phyloP scores from a whole-genome alignment of 2,113 vertebrate genomes.

The Colossoma macropomum region DNA sequence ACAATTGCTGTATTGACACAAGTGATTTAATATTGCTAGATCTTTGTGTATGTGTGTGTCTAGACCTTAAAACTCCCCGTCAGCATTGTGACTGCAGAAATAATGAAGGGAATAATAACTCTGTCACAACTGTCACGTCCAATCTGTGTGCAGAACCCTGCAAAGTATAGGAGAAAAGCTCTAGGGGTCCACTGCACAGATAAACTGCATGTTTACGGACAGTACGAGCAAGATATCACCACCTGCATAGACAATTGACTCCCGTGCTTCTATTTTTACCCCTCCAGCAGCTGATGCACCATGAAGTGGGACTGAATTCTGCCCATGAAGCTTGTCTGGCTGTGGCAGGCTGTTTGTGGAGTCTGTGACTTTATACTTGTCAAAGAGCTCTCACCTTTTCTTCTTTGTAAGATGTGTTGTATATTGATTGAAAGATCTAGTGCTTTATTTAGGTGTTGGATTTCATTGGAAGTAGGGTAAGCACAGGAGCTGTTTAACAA shows the following conservation, averaged over 20 bases:
- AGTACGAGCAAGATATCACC: constrained; percentile 28
- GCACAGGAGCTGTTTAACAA: neutral
- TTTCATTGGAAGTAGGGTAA: neutral
- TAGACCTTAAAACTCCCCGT: constrained; percentile 34
- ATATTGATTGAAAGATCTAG: neutral
- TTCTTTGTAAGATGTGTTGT: neutral
- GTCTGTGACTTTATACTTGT: neutral
- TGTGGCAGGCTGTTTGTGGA: constrained; percentile 13
- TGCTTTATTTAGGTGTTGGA: neutral
- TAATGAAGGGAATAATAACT: constrained; percentile 53
- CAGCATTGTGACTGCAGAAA: constrained; percentile 48
- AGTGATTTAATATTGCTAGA: neutral
- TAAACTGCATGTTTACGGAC: constrained; percentile 26
- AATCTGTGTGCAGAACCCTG: constrained; percentile 29
- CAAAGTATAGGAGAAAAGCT: constrained; percentile 17
- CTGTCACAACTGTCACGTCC: constrained; percentile 55
- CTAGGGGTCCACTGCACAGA: constrained; percentile 7
- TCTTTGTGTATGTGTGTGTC: neutral
- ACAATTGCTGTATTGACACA: neutral
- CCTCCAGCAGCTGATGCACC: constrained; percentile 9
- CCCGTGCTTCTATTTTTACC: constrained; percentile 36
- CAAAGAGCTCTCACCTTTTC: neutral
- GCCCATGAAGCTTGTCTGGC: no score
- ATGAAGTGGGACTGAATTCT: neutral
- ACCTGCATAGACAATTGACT: constrained; percentile 17